Evolutionary conservation across 53 echinoderm and acorn worm genomes (phyloP), one percentile per base, ranked within the genome.

Genomic region (Temnopleurus reevesii): DNA sequence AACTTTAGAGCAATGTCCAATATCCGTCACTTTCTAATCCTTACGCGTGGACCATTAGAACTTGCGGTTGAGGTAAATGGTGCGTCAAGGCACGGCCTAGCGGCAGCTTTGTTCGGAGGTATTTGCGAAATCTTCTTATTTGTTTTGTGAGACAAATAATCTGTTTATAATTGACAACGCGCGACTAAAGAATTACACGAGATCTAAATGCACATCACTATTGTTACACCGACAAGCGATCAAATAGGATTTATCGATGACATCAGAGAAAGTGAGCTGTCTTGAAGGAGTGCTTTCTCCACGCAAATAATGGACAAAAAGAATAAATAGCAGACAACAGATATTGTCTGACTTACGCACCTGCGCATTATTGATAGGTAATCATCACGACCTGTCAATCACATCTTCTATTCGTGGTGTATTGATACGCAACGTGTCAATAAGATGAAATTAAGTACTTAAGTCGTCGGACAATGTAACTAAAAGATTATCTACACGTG

Each of bases 161-260:
- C 83, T 53, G 83, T 54, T 54, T 83, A 83, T 55, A 83, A 83
- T 55, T 33, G 83, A 17, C 41, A 18, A 21, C 33, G 30, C 27
- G 17, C 23, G 23, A 55, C 47, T 46, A 79, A 79, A 79, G 79
- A 46, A 25, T 47, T 49, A 17, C 51, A 7, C 17, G 28, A 49
- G 15, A 46, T 47, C 21, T 28, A 79, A 79, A 79, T 29, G 49
- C 79, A 29, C 79, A 49, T 29, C 46, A 47, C 6, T 49, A 28
- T 79, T 79, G 49, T 79, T 29, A 8, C 26, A 36, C 56, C 38
- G 56, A 55, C 38, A 19, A 26, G 54, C 56, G 38, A 83, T 33
- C 83, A 83, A 83, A 83, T 15, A 55, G 33, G n/a, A 53, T 18
- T 35, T 55, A 51, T 82, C 55, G 83, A 55, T 83, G 56, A 83